Evolutionary conservation across 2,113 vertebrate genomes (phyloP), one percentile per base, ranked within the genome.

Genomic region (Eidolon helvum): DNA sequence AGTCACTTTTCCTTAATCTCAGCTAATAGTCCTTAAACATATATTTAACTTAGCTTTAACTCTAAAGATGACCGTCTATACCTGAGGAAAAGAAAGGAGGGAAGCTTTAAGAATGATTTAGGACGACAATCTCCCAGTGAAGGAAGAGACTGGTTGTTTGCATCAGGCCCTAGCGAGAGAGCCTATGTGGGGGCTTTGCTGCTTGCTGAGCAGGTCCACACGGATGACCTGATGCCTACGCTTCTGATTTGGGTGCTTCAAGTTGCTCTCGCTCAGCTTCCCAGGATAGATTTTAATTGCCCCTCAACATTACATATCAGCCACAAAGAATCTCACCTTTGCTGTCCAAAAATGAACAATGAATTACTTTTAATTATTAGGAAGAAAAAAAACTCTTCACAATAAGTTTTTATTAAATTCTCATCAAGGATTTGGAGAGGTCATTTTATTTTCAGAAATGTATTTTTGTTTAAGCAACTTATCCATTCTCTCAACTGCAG

Each of bases 181-280:
- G n/a, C 1, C 28, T 33, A 18, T 1, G n/a, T n/a, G n/a, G n/a
- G 5, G 19, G 18, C 26, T 24, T 38, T 28, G 5, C 48, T 33
- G 6, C 72, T 50, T 0, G 1, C 9, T 53, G 22, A n/a, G 45
- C 50, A 65, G n/a, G 28, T 48, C 0, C 22, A 10, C 11, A 0
- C 30, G 0, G 0, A 18, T 35, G 8, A 26, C 3, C 35, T 10
- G n/a, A 18, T 5, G 0, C 10, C 83, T 14, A 10, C 24, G 0
- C 1, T 12, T 63, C 18, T 21, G 8, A 28, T 7, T 0, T 5
- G 11, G 19, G 12, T 2, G 4, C 8, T 33, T n/a, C 33, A 30
- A 21, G 11, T 2, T 24, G 16, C 5, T 78, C 38, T 14, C 0
- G 22, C 10, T 45, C 91, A 57, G 43, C 33, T 75, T 57, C 10